These are phyloP conservation scores for Anabas testudineus DNA, from an alignment of 2,797 vertebrate genomes.

Conservation along the genomic window DNA sequence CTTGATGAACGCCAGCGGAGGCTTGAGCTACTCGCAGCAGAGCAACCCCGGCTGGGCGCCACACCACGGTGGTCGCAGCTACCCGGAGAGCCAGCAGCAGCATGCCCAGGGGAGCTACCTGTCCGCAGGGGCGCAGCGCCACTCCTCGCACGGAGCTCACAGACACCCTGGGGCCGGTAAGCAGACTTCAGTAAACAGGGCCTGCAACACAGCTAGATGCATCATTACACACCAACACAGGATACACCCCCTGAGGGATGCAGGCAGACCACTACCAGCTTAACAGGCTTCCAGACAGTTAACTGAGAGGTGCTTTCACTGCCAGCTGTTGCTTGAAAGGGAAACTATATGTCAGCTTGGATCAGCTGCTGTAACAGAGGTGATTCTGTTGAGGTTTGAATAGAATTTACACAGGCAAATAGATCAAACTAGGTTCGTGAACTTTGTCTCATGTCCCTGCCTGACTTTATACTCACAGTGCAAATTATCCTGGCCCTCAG, in stretches of 20 bases:
- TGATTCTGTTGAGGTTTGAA: slow-evolving; percentile 1
- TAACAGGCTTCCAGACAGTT: slow-evolving; percentile 56
- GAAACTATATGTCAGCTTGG: slow-evolving; percentile 37
- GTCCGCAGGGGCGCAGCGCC: slow-evolving; percentile 78
- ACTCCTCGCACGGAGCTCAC: slow-evolving; percentile 77
- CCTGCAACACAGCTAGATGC: slow-evolving; percentile 55
- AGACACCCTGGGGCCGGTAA: slow-evolving; percentile 85
- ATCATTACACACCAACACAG: slow-evolving; percentile 45
- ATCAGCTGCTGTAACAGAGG: slow-evolving; percentile 9
- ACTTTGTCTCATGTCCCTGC: slow-evolving; percentile 11
- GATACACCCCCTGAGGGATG: slow-evolving; percentile 50
- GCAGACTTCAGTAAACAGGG: slow-evolving; percentile 57
- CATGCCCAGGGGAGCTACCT: slow-evolving; percentile 80
- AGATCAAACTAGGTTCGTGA: slow-evolving; percentile 9
- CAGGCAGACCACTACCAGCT: slow-evolving; percentile 56
- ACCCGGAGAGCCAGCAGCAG: slow-evolving; percentile 78
- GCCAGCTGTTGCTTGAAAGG: slow-evolving; percentile 55
- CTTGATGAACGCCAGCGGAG: slow-evolving; percentile 75
- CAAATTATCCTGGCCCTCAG: neutral
- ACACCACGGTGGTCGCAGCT: slow-evolving; percentile 80
- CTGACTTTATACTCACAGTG: neutral
- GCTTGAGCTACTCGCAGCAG: slow-evolving; percentile 77
- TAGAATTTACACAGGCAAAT: slow-evolving; percentile 33
- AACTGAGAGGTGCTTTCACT: slow-evolving; percentile 54
- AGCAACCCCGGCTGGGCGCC: slow-evolving; percentile 79